Base-by-base conservation (phyloP, 2,888 invertebrate genomes). In the Arrhopalites spinosus region DNA sequence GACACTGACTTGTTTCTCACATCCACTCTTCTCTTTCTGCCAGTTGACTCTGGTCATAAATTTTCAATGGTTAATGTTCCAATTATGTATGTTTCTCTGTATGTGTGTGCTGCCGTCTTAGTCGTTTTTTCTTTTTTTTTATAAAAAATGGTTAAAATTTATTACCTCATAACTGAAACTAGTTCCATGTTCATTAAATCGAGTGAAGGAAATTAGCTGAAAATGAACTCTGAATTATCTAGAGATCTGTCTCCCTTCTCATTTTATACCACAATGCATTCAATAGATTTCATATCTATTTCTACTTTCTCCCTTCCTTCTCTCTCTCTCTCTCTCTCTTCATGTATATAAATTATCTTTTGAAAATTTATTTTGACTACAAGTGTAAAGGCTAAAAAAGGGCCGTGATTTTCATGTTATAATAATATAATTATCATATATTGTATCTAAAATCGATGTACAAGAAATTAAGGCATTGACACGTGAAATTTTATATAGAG, bases 121-220 rank as follows among this genome's bases (percentile, higher is more conserved):
- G 69, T 69, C 69, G 63, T 56, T 15, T 3, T 56, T 5, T 23
- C 5, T n/a, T 56, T 74, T 74, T 68, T 70, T 50, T 45, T 70
- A 64, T 53, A 69, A 75, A 75, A 75, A 75, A 76, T 72, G 67
- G 59, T 29, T 67, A 50, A 72, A 76, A 76, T 76, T 76, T 76
- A 72, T 76, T 66, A 43, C 50, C 72, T 68, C 76, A 73, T 76
- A 72, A 72, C 61, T 63, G 67, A 71, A 70, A 50, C 50, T 50
- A 45, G 29, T 53, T 70, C 53, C 25, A 20, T 30, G 50, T 27
- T 70, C 69, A 70, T 70, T 70, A 59, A 59, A 53, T 56, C 59
- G 53, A 67, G 68, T 74, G 59, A 53, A 59, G 68, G 68, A 74
- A 74, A 74, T 74, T 74, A 68, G 74, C 56, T 74, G 74, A 74